Evolutionary conservation across 1,140 invertebrate genomes (phyloP), one percentile per base, ranked within the genome.

Genomic region (Pteromalus puparum): DNA sequence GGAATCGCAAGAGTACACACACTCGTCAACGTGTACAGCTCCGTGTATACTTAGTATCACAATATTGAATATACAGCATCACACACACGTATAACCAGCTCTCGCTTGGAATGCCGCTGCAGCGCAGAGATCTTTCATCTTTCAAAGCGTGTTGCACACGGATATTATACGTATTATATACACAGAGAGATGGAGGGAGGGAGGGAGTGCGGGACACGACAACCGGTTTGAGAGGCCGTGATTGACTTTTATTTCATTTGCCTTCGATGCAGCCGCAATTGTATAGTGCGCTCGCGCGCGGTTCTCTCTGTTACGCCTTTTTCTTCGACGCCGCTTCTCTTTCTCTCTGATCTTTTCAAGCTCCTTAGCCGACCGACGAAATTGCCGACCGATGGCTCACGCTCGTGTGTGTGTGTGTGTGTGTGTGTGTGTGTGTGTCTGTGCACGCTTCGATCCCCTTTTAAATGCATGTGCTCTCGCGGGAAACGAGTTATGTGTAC

Each of bases 201-300:
- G 18, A 67, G n/a, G 65, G 65, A n/a, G 65, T 18, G 10, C 24
- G 65, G n/a, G 65, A 28, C 28, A 70, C 67, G 67, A 34, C 61
- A 81, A 84, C 83, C 83, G 83, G 83, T 84, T 84, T 68, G 9
- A 13, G 61, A 18, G 67, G 9, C 26, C 46, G 61, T 77, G 72
- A 84, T 84, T 75, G 68, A 84, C 83, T 84, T 81, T 84, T 81
- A 84, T 84, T 84, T 75, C 83, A 84, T 84, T 84, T 81, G 83
- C 75, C 82, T 78, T 77, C 26, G 26, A 72, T 76, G 61, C 78
- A 26, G 61, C 67, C 46, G 24, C 75, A 48, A 72, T 79, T 77
- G 65, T 73, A 79, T 53, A 48, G 24, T 67, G 24, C 74, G 48
- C 7, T 9, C 75, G n/a, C 28, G 28, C 26, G 28, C 38, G 24